A percentile compares a stretch with the other conserved stretches of the same genome.
phyloP scores from a whole-genome alignment of 30 jellyfish, hydroid and myxozoan species.

The Cassiopea andromeda region DNA sequence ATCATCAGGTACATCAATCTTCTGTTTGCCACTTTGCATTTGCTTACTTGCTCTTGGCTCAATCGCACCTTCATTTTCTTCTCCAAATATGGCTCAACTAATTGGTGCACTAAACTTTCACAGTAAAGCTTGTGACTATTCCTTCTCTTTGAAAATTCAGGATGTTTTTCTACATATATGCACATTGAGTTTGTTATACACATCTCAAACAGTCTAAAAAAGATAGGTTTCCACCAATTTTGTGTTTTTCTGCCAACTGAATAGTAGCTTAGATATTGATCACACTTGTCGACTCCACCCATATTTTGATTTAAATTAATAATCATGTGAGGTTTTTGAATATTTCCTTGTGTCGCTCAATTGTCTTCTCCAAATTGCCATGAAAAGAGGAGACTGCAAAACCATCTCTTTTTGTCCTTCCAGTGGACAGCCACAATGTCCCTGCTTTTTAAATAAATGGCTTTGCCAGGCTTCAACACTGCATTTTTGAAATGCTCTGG shows the following conservation, averaged over 20 bases:
- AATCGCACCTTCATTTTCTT: background rate
- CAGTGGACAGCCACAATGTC: conserved; percentile 44
- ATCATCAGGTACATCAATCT: conserved; percentile 27
- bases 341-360: background rate
- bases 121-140: conserved; percentile 6
- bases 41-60: conserved; percentile 1
- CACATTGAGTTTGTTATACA: conserved; percentile 50
- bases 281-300: conserved; percentile 33
- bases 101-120: background rate
- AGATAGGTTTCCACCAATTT: conserved; percentile 61
- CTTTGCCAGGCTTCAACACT: conserved; percentile 13
- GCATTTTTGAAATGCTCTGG: conserved; percentile 31
- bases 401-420: conserved; percentile 31
- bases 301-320: background rate
- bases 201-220: conserved; percentile 57
- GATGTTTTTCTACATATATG: conserved; percentile 28
- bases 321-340: conserved; percentile 9
- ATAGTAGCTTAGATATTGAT: conserved; percentile 5
- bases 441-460: conserved; percentile 1
- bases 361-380: background rate
- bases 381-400: conserved; percentile 7
- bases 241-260: conserved; percentile 3
- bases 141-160: conserved; percentile 17
- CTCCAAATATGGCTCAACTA: background rate
- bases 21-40: background rate